Conservation (phyloP, 2,797 vertebrate species). For the Ammospiza maritima region DNA sequence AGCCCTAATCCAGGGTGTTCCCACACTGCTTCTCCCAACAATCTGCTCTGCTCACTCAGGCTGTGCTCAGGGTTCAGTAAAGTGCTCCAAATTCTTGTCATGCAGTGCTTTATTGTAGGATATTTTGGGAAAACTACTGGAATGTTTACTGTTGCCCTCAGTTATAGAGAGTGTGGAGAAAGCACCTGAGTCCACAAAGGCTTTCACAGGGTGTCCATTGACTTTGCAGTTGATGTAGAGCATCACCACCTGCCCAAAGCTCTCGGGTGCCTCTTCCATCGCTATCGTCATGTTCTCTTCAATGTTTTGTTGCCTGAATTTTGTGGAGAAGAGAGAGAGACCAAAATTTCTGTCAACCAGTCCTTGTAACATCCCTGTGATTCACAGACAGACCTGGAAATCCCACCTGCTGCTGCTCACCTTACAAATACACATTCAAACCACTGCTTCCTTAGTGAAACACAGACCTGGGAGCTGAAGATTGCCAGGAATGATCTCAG, state of each 20-base stretch:
- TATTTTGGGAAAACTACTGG: neutral
- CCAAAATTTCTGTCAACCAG: neutral
- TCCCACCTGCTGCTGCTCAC: neutral
- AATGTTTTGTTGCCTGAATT: constrained; percentile 94
- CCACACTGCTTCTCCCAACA: neutral
- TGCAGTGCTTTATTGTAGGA: neutral
- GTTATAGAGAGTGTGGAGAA: neutral
- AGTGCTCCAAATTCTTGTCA: neutral
- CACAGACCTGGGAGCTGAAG: neutral
- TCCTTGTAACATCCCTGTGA: neutral
- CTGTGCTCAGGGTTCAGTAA: neutral
- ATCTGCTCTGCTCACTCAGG: neutral
- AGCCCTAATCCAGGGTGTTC: neutral
- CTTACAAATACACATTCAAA: neutral
- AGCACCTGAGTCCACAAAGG: constrained; percentile 98
- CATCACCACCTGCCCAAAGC: constrained; percentile 99
- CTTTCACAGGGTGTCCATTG: constrained; percentile 97
- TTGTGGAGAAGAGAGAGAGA: neutral
- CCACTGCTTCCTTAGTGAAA: neutral
- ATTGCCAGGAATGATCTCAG: neutral
- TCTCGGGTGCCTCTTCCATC: constrained; percentile 98
- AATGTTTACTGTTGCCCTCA: neutral
- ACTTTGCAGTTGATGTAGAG: constrained; percentile 99
- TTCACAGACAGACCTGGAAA: neutral
- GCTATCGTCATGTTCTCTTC: constrained; percentile 99